Conservation (phyloP, 1,140 invertebrate genomes). For the Drosophila sturtevanti region DNA sequence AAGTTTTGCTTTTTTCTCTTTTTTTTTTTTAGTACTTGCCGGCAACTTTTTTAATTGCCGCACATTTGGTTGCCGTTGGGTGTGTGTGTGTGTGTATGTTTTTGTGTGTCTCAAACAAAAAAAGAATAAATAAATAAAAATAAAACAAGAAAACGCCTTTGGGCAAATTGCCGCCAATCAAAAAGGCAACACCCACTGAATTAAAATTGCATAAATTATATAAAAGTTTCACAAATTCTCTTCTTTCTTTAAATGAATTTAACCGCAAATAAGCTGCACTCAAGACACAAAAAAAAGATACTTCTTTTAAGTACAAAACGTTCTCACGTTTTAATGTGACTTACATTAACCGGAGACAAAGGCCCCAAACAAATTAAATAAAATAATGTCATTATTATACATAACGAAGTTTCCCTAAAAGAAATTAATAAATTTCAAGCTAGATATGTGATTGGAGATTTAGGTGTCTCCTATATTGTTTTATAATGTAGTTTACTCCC, state of each 20-base stretch:
- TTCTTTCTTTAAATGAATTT: neutral
- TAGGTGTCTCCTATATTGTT: too few species aligned
- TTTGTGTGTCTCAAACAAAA: conserved; percentile 27
- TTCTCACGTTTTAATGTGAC: neutral
- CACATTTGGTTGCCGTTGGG: conserved; percentile 56
- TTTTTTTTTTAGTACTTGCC: conserved; percentile 30
- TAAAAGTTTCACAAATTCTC: conserved; percentile 13
- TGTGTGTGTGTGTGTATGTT: conserved; percentile 33
- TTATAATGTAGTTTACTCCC: too few species aligned
- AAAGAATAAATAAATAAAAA: conserved; percentile 25
- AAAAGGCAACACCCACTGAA: conserved; percentile 75
- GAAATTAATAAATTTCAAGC: too few species aligned
- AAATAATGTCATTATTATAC: neutral
- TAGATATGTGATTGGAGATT: too few species aligned
- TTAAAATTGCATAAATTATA: conserved; percentile 81
- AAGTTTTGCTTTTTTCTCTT: conserved; percentile 50
- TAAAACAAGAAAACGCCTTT: conserved; percentile 20
- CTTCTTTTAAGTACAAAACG: neutral
- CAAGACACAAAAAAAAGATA: neutral
- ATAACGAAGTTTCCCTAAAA: too few species aligned
- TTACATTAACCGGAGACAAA: neutral
- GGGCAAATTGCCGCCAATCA: conserved; percentile 77
- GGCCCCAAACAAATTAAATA: neutral
- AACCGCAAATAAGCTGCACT: neutral
- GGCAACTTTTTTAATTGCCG: conserved; percentile 69